Percentiles rank a stretch among this genome's conserved stretches.
phyloP scores from a whole-genome alignment of 2,113 vertebrate genomes.

The Oncorhynchus mykiss region DNA sequence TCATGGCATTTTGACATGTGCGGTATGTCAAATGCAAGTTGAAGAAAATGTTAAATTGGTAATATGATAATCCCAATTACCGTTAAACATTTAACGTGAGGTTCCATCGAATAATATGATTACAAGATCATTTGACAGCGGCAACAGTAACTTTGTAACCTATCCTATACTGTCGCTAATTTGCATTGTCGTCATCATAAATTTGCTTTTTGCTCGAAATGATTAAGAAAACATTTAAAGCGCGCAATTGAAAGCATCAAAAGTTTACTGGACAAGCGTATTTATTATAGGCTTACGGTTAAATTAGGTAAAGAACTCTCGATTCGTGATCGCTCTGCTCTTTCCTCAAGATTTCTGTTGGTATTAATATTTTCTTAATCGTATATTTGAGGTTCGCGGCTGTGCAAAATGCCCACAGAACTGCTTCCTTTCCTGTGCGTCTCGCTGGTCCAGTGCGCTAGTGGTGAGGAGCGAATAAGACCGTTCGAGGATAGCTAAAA shows the following conservation, averaged over 20 bases:
- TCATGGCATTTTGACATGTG: constrained; percentile 19
- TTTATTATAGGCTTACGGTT: too few relatives aligned
- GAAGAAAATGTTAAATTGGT: background rate
- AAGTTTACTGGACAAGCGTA: too few relatives aligned
- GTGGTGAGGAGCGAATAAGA: constrained; percentile 50
- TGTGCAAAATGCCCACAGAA: constrained; percentile 45
- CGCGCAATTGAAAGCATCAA: too few relatives aligned
- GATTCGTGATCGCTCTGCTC: background rate
- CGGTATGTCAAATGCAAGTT: constrained; percentile 30
- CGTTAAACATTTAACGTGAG: constrained; percentile 13
- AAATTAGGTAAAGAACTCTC: background rate
- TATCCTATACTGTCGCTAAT: too few relatives aligned
- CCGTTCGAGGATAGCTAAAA: constrained; percentile 32
- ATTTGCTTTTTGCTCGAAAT: too few relatives aligned
- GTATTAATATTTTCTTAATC: constrained; percentile 12
- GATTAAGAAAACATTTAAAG: background rate
- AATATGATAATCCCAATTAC: constrained; percentile 4
- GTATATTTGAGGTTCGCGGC: constrained; percentile 32
- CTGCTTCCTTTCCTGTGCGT: constrained; percentile 40
- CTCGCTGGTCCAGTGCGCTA: constrained; percentile 42
- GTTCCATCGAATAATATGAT: constrained; percentile 5
- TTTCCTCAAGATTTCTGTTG: constrained; percentile 6
- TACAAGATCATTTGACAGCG: too few relatives aligned
- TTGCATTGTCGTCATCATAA: too few relatives aligned
- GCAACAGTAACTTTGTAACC: too few relatives aligned